Evolutionary conservation across 2,113 vertebrate species (phyloP).

Genomic region (Calidris pugnax): DNA sequence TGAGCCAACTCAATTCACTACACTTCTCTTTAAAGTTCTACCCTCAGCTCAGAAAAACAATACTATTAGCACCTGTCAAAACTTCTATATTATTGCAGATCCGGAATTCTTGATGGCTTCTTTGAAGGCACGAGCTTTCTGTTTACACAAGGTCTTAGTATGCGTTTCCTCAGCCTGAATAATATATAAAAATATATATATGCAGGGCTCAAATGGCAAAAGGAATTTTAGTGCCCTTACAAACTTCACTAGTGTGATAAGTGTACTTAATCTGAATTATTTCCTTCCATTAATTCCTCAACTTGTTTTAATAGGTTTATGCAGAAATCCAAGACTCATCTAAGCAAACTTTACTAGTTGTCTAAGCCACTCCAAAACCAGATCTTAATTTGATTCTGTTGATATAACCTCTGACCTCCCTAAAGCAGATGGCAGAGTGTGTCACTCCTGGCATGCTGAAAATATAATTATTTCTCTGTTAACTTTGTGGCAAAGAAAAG

Average conservation of each 20-base stretch:
- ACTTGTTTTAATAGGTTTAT: not conserved
- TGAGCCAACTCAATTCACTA: not conserved
- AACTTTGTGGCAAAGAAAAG: not conserved
- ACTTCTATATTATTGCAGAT: not conserved
- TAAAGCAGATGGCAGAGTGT: not conserved
- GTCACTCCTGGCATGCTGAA: constrained; percentile 27
- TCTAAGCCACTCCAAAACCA: constrained; percentile 19
- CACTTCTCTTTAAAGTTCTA: not conserved
- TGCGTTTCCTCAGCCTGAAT: not conserved
- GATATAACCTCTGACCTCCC: constrained; percentile 18
- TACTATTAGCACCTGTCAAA: not conserved
- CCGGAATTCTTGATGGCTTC: not conserved
- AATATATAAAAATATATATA: not conserved
- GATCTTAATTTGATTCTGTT: constrained; percentile 46
- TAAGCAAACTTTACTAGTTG: constrained; percentile 28
- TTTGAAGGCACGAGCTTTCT: not conserved
- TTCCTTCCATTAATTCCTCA: not conserved
- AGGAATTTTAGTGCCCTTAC: not conserved
- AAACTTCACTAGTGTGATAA: not conserved
- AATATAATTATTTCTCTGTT: not conserved
- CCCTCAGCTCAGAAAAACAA: not conserved
- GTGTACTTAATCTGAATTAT: not conserved
- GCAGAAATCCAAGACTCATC: not conserved
- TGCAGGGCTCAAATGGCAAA: not conserved
- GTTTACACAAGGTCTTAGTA: not conserved